These are phyloP conservation scores for Papilio helenus DNA, from an alignment of 1,140 invertebrate genomes.

Conservation along the genomic window DNA sequence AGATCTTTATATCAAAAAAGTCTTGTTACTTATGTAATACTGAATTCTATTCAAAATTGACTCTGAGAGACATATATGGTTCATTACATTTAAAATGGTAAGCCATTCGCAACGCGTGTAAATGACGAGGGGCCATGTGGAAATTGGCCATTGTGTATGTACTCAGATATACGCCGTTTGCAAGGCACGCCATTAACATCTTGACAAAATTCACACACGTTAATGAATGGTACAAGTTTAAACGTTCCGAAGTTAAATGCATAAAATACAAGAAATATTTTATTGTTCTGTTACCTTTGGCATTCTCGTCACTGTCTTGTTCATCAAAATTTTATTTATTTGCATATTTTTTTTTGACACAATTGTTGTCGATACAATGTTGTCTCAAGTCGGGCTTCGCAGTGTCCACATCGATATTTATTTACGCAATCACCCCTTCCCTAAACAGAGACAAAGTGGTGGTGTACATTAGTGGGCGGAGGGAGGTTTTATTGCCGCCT, in stretches of 20 bases:
- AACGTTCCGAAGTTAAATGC: not conserved
- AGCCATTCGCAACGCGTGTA: not conserved
- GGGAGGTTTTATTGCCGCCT: constrained; percentile 80
- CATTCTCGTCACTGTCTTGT: too few relatives aligned
- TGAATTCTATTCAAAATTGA: not conserved
- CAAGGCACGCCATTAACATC: constrained; percentile 48
- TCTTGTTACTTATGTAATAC: not conserved
- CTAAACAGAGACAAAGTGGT: constrained; percentile 75
- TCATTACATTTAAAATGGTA: not conserved
- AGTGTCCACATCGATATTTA: constrained; percentile 78
- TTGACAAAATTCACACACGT: constrained; percentile 52
- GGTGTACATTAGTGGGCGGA: constrained; percentile 77
- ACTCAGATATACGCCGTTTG: constrained; percentile 25
- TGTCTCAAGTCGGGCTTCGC: constrained; percentile 40
- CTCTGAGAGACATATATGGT: not conserved
- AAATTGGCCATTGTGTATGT: constrained; percentile 32
- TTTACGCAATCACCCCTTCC: constrained; percentile 75
- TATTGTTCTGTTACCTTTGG: too few relatives aligned
- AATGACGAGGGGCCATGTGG: constrained; percentile 19
- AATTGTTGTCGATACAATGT: constrained; percentile 16
- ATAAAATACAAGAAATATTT: not conserved
- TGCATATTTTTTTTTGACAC: not conserved
- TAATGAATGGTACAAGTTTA: not conserved
- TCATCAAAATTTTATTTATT: too few relatives aligned
- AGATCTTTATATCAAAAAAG: too few relatives aligned